Conservation (phyloP, 2,797 vertebrate species). For the Microchirus variegatus region DNA sequence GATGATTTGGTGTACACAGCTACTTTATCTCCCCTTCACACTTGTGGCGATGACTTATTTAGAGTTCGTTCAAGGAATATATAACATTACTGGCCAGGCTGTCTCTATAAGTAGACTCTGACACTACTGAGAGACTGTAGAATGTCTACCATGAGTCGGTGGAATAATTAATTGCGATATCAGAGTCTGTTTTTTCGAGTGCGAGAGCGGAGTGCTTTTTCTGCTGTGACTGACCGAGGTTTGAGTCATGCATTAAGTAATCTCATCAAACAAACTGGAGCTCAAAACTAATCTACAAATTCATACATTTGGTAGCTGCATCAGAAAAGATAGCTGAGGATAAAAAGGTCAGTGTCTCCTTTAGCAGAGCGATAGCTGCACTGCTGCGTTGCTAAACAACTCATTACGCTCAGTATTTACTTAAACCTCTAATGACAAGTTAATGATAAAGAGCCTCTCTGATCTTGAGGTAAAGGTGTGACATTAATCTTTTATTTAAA, state of each 20-base stretch:
- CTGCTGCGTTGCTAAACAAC: constrained; percentile 1
- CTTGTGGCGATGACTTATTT: constrained; percentile 76
- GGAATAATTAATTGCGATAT: constrained; percentile 70
- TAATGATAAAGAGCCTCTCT: constrained; percentile 1
- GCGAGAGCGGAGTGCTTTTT: constrained; percentile 35
- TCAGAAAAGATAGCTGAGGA: constrained; percentile 23
- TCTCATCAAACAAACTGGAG: constrained; percentile 53
- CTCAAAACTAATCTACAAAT: constrained; percentile 42
- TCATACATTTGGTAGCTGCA: constrained; percentile 35
- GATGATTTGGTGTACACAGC: constrained; percentile 47
- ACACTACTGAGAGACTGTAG: constrained; percentile 65
- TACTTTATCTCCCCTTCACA: constrained; percentile 48
- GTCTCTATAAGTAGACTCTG: constrained; percentile 70
- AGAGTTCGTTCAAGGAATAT: constrained; percentile 73
- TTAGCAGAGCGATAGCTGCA: constrained; percentile 37
- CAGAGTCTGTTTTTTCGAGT: constrained; percentile 62
- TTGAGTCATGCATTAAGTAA: constrained; percentile 63
- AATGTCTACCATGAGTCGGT: constrained; percentile 61
- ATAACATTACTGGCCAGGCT: constrained; percentile 70
- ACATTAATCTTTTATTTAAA: constrained; percentile 58
- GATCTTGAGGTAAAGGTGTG: constrained; percentile 40
- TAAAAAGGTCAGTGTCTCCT: constrained; percentile 47
- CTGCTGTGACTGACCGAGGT: constrained; percentile 39
- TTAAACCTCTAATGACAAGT: constrained; percentile 35
- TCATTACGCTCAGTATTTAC: constrained; percentile 44